A percentile compares a stretch with the other conserved stretches of the same genome.
phyloP scores from a whole-genome alignment of 2,888 invertebrate genomes.

The Eurytoma adleriae region DNA sequence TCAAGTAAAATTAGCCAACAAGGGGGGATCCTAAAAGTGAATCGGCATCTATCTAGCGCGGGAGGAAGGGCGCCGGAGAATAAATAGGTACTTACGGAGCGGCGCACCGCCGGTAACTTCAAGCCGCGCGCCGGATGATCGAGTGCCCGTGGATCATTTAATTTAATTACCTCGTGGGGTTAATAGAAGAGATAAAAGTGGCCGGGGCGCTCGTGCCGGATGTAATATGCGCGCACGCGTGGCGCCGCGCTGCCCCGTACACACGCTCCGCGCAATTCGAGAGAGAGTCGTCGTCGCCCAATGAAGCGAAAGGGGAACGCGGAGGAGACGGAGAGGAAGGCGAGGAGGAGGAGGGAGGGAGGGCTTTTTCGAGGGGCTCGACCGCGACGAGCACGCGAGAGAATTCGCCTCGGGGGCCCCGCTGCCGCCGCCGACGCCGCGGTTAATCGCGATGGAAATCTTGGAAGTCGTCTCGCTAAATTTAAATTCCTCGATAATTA shows the following conservation, averaged over 20 bases:
- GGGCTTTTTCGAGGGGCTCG: slow-evolving; percentile 11
- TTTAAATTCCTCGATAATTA: slow-evolving; percentile 55
- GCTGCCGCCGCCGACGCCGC: slow-evolving; percentile 21
- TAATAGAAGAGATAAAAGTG: slow-evolving; percentile 74
- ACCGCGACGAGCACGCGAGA: slow-evolving; percentile 50
- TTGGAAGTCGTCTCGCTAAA: slow-evolving; percentile 55
- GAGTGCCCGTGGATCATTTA: slow-evolving; percentile 74
- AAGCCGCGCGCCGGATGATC: slow-evolving; percentile 65
- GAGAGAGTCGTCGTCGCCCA: background rate
- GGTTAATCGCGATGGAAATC: slow-evolving; percentile 53
- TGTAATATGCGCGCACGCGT: background rate
- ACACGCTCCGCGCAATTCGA: background rate
- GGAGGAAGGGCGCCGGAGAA: slow-evolving; percentile 17
- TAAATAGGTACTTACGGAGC: slow-evolving; percentile 34
- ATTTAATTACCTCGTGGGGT: slow-evolving; percentile 74
- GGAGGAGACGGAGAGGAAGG: background rate
- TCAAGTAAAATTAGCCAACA: background rate
- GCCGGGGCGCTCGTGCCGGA: slow-evolving; percentile 5
- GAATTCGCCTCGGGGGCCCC: slow-evolving; percentile 26
- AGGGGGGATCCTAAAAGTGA: slow-evolving; percentile 56
- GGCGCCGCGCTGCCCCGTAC: background rate
- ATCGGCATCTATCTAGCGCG: slow-evolving; percentile 66
- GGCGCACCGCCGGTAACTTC: slow-evolving; percentile 1
- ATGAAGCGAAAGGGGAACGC: background rate
- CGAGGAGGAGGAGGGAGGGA: background rate